phyloP scores from a whole-genome alignment of 2,888 invertebrate genomes.

The Troilus luridus region DNA sequence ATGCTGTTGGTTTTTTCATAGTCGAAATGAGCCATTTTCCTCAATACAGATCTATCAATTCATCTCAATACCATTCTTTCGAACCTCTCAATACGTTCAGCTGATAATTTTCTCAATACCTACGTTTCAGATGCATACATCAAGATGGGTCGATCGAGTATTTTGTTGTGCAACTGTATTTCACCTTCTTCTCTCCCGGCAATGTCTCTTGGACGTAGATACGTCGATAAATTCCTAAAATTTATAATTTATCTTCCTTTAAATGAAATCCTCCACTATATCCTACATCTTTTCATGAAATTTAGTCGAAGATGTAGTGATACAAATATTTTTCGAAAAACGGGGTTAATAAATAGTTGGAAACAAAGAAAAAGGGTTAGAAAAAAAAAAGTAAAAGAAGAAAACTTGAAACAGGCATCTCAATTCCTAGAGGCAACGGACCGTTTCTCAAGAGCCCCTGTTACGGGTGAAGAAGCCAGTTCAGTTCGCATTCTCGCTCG shows the following conservation, averaged over 20 bases:
- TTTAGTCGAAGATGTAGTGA: not conserved
- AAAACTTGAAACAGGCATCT: conserved; percentile 35
- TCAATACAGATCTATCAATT: too few relatives aligned
- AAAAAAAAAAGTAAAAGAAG: conserved; percentile 24
- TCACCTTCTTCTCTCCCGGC: too few relatives aligned
- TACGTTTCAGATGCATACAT: too few relatives aligned
- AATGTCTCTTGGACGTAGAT: too few relatives aligned
- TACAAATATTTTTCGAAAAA: not conserved
- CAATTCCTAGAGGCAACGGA: conserved; percentile 42
- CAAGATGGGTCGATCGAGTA: too few relatives aligned
- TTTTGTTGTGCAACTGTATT: too few relatives aligned
- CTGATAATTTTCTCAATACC: too few relatives aligned
- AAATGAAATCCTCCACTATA: not conserved
- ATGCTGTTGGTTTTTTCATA: too few relatives aligned
- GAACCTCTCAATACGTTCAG: too few relatives aligned
- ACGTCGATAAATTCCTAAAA: not conserved
- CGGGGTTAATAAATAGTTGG: not conserved
- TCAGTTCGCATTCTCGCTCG: conserved; percentile 40
- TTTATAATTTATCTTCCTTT: not conserved
- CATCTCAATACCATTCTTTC: too few relatives aligned
- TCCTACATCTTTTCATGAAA: not conserved
- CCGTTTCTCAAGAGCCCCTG: conserved; percentile 37
- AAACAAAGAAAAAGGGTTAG: not conserved
- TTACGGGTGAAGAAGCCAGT: conserved; percentile 24
- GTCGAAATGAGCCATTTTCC: too few relatives aligned